A percentile compares a stretch with the other conserved stretches of the same genome.
These are phyloP conservation scores for Nannospalax galili DNA, from an alignment of 2,113 vertebrate genomes.

Conservation along the genomic window DNA sequence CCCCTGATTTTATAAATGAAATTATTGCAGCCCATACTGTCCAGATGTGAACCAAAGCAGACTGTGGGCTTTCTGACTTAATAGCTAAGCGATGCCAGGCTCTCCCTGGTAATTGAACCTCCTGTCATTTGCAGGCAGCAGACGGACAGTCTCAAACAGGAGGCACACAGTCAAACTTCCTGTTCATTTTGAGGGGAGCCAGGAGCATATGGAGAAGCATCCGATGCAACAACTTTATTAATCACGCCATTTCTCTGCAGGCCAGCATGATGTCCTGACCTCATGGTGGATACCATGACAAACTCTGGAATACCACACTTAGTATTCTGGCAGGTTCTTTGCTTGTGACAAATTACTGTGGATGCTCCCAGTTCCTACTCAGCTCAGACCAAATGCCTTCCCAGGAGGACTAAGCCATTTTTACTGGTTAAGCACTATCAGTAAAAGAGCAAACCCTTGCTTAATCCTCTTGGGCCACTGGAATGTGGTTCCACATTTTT, in stretches of 20 bases:
- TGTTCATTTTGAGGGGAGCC: slow-evolving; percentile 1
- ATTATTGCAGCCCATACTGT: slow-evolving; percentile 6
- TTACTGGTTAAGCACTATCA: no score
- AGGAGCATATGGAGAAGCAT: slow-evolving; percentile 48
- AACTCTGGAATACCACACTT: background rate
- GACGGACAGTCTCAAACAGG: background rate
- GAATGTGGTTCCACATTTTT: background rate
- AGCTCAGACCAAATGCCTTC: background rate
- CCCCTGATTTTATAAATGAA: slow-evolving; percentile 60
- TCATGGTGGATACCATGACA: rapidly evolving
- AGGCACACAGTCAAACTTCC: background rate
- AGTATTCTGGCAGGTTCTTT: background rate
- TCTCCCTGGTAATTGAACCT: slow-evolving; percentile 44
- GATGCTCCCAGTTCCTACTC: background rate
- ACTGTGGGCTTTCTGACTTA: slow-evolving; percentile 30
- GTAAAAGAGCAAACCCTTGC: background rate
- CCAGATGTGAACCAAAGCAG: slow-evolving; percentile 59
- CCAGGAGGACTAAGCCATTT: background rate
- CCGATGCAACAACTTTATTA: background rate
- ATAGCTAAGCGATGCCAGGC: background rate
- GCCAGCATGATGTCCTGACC: background rate
- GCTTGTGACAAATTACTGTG: background rate
- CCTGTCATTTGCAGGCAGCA: slow-evolving; percentile 13
- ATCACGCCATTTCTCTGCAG: background rate
- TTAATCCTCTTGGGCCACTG: background rate